phyloP scores from a whole-genome alignment of 1,140 invertebrate species.

The Conopomorpha cramerella region DNA sequence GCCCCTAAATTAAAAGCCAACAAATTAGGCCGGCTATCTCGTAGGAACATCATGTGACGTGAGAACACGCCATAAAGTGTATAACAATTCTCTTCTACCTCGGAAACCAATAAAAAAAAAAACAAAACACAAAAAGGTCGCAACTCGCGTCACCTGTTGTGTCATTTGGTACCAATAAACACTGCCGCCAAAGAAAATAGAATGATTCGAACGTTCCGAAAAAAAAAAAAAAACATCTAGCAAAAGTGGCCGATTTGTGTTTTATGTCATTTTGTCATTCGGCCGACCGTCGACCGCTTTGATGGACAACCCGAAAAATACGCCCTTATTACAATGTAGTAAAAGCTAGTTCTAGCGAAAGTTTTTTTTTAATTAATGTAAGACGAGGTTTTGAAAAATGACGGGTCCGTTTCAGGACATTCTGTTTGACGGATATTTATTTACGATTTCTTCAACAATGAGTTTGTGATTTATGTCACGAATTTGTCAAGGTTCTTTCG shows the following conservation, averaged over 20 bases:
- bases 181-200: slow-evolving; percentile 50
- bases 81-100: slow-evolving; percentile 40
- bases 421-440: too few relatives aligned
- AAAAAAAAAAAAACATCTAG: slow-evolving; percentile 38
- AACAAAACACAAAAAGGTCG: slow-evolving; percentile 13
- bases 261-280: slow-evolving; percentile 29
- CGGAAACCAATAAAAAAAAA: slow-evolving; percentile 23
- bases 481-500: too few relatives aligned
- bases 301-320: too few relatives aligned
- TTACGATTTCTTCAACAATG: too few relatives aligned
- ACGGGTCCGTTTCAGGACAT: too few relatives aligned
- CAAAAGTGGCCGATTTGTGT: slow-evolving; percentile 36
- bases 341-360: too few relatives aligned
- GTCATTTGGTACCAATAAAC: slow-evolving; percentile 56
- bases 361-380: too few relatives aligned
- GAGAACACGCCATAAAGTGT: slow-evolving; percentile 48
- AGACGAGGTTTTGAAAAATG: too few relatives aligned
- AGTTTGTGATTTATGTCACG: too few relatives aligned
- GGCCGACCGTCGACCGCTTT: too few relatives aligned
- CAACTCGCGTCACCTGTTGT: slow-evolving; percentile 54
- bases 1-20: slow-evolving; percentile 25
- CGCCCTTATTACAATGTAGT: not conserved
- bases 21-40: slow-evolving; percentile 35
- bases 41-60: slow-evolving; percentile 23
- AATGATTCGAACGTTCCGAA: too few relatives aligned